Evolutionary conservation across 2,113 vertebrate genomes (phyloP), one percentile per base, ranked within the genome.

Genomic region (Ptilorrhoa leucosticta): DNA sequence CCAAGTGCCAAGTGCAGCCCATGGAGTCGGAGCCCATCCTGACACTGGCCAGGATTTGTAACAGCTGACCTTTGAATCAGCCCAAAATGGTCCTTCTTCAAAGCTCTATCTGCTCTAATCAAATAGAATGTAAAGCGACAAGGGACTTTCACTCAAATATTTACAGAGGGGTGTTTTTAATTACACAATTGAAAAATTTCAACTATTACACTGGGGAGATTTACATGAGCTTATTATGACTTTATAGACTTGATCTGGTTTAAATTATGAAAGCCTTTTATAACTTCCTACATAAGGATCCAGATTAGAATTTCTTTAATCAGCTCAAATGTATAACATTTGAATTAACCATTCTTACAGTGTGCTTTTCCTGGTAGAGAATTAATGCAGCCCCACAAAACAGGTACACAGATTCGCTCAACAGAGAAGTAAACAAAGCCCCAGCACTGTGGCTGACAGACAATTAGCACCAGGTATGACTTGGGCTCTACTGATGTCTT

Each of bases 211-310:
- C 47, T 48, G 13, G 73, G 14, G 80, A 94, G 79, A 83, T 86
- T 79, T 86, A 35, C 58, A 77, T 70, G 80, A 93, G 79, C 77
- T 85, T 94, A 92, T 88, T 90, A 63, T 57, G 44, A 94, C 54
- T 93, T 94, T 69, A 93, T 68, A 95, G 64, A 82, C 89, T 87
- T 81, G 60, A 94, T 94, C 76, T 94, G 79, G 57, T 90, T 96
- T 93, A 91, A 95, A 93, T 88, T 75, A 83, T 75, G 56, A 81
- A 92, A 92, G 72, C 73, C 39, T 71, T 95, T 92, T 81, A 45
- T 44, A 92, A 72, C 60, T 81, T 94, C 77, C 80, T 75, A 89
- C 42, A 60, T 75, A 78, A 73, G 75, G 72, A 90, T 87, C 27
- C 83, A 94, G 86, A 89, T 90, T 63, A 92, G 56, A 93, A 88